These are phyloP conservation scores for Ispidina lecontei DNA, from an alignment of 2,797 vertebrate species.

Conservation along the genomic window DNA sequence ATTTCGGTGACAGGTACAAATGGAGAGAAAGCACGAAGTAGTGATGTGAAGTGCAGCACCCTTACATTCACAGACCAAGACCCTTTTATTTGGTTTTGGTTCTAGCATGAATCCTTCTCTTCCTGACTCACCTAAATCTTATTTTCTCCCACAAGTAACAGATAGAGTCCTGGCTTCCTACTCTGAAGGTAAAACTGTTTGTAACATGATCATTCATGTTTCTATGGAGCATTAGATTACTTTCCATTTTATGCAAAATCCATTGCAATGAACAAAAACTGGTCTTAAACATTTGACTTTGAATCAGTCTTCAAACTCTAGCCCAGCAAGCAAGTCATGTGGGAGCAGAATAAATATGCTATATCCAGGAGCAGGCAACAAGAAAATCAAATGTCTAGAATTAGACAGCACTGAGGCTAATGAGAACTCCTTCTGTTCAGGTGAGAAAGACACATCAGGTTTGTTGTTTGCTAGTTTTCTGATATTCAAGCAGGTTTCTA, in stretches of 20 bases:
- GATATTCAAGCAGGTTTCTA: not conserved
- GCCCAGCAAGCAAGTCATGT: not conserved
- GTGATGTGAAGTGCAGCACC: not conserved
- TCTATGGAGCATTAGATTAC: not conserved
- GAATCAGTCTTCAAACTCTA: not conserved
- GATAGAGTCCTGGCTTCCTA: not conserved
- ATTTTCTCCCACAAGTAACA: not conserved
- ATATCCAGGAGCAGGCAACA: not conserved
- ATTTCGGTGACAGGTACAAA: not conserved
- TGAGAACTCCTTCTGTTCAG: not conserved
- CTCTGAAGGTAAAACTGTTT: not conserved
- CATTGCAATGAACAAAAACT: not conserved
- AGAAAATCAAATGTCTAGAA: not conserved
- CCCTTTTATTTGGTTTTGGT: not conserved
- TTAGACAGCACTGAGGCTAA: not conserved
- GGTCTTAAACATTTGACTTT: not conserved
- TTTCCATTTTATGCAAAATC: not conserved
- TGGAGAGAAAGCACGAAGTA: not conserved
- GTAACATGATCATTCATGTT: not conserved
- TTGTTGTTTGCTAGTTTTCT: not conserved
- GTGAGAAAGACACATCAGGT: not conserved
- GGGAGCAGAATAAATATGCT: not conserved
- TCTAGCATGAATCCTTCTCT: not conserved
- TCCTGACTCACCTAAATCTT: not conserved
- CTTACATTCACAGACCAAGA: not conserved